phyloP scores from a whole-genome alignment of 2,888 invertebrate genomes.

The Gasteruption jaculator region DNA sequence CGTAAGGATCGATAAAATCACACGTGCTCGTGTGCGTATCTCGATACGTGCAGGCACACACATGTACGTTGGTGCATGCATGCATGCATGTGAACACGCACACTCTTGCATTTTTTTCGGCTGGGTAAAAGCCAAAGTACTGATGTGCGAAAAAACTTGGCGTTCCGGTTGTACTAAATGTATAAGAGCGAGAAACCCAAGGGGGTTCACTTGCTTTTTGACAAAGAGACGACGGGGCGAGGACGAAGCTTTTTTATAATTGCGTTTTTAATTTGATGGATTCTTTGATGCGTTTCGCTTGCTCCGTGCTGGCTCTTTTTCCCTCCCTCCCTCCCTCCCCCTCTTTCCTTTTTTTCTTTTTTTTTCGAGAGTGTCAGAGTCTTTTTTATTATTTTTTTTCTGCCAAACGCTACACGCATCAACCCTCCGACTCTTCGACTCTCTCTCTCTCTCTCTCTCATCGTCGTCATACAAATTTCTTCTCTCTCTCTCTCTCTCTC shows the following conservation, averaged over 20 bases:
- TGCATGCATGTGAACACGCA: slow-evolving; percentile 22
- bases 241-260: slow-evolving; percentile 46
- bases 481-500: neutral
- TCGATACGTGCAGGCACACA: slow-evolving; percentile 9
- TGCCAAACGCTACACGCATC: too few relatives aligned
- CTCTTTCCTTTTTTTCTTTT: slow-evolving; percentile 10
- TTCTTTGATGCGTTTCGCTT: slow-evolving; percentile 42
- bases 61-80: slow-evolving; percentile 10
- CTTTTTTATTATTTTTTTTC: too few relatives aligned
- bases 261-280: slow-evolving; percentile 51
- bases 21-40: neutral
- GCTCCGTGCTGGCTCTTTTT: slow-evolving; percentile 9
- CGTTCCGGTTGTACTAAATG: slow-evolving; percentile 9
- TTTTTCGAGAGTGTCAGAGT: slow-evolving; percentile 15
- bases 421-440: slow-evolving; percentile 29
- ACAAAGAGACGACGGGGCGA: slow-evolving; percentile 41
- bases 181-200: too few relatives aligned
- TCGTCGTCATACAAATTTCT: slow-evolving; percentile 7
- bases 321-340: slow-evolving; percentile 11
- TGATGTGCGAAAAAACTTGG: slow-evolving; percentile 17
- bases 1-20: slow-evolving; percentile 12
- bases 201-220: slow-evolving; percentile 42
- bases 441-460: slow-evolving; percentile 18
- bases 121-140: slow-evolving; percentile 33
- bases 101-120: slow-evolving; percentile 40